Conservation (phyloP, 1,140 invertebrate genomes). For the Notospermus geniculatus region DNA sequence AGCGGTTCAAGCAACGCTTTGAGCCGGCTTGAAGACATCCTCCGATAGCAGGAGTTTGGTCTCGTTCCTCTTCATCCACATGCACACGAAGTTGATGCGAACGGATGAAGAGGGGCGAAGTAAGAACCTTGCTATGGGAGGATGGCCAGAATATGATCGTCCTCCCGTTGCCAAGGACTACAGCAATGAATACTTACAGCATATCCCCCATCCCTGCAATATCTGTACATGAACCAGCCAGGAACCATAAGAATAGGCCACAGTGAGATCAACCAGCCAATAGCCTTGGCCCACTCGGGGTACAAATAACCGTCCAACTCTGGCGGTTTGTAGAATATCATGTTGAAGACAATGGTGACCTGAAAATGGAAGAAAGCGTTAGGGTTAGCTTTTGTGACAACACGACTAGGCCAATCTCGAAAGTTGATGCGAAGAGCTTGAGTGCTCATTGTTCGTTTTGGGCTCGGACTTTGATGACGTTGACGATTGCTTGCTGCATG, state of each 20-base stretch:
- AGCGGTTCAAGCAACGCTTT: neutral
- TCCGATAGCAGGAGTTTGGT: too few species aligned
- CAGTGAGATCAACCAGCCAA: conserved; percentile 70
- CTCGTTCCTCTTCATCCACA: too few species aligned
- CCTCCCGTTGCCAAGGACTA: neutral
- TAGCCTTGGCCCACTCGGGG: conserved; percentile 72
- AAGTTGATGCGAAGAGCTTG: conserved; percentile 4
- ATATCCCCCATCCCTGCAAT: conserved; percentile 43
- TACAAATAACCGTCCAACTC: conserved; percentile 62
- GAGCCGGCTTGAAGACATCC: neutral
- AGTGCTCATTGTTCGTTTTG: too few species aligned
- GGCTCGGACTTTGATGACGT: neutral
- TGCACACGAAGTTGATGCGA: too few species aligned
- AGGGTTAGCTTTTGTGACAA: too few species aligned
- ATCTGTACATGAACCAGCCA: conserved; percentile 48
- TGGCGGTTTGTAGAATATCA: conserved; percentile 68
- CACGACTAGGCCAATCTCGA: conserved; percentile 12
- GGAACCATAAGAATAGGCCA: conserved; percentile 70
- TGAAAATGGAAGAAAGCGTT: too few species aligned
- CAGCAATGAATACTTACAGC: conserved; percentile 25
- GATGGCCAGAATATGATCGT: too few species aligned
- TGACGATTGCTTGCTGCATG: neutral
- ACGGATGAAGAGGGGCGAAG: too few species aligned
- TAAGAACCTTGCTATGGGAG: too few species aligned
- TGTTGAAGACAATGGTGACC: conserved; percentile 79